Conservation (phyloP, 2,888 invertebrate genomes). For the Hydroisotoma schaefferi region DNA sequence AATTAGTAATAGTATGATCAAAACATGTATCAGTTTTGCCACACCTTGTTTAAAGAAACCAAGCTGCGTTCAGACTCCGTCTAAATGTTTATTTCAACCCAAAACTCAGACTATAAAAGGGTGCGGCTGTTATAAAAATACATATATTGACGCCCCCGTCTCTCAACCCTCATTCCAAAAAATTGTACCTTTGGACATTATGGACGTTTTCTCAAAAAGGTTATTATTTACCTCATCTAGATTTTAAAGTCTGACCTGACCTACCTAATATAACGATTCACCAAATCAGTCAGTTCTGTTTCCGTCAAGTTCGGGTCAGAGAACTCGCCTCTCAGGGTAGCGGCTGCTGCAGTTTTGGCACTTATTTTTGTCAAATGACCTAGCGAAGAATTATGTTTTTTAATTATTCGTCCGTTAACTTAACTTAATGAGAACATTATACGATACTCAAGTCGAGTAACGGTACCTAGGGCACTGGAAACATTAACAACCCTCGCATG, state of each 20-base stretch:
- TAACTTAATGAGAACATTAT: neutral
- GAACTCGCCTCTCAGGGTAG: conserved; percentile 57
- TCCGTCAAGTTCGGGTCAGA: conserved; percentile 60
- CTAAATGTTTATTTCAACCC: neutral
- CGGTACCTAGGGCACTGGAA: conserved; percentile 62
- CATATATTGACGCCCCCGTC: no score
- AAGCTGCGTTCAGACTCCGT: neutral
- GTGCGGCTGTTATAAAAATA: no score
- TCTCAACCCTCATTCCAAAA: no score
- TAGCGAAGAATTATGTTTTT: conserved; percentile 1
- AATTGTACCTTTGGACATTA: no score
- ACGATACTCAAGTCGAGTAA: neutral
- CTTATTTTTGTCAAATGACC: conserved; percentile 62
- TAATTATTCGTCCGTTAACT: neutral
- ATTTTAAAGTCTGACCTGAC: no score
- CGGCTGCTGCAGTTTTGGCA: conserved; percentile 53
- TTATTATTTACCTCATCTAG: no score
- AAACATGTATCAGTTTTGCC: neutral
- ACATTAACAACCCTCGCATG: conserved; percentile 73
- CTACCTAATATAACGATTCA: conserved; percentile 67
- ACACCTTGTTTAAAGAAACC: neutral
- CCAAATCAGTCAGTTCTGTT: conserved; percentile 60
- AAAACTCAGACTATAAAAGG: neutral
- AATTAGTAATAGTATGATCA: neutral
- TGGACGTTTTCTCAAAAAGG: no score